phyloP scores from a whole-genome alignment of 1,140 invertebrate species.

The Hylaeus anthracinus region DNA sequence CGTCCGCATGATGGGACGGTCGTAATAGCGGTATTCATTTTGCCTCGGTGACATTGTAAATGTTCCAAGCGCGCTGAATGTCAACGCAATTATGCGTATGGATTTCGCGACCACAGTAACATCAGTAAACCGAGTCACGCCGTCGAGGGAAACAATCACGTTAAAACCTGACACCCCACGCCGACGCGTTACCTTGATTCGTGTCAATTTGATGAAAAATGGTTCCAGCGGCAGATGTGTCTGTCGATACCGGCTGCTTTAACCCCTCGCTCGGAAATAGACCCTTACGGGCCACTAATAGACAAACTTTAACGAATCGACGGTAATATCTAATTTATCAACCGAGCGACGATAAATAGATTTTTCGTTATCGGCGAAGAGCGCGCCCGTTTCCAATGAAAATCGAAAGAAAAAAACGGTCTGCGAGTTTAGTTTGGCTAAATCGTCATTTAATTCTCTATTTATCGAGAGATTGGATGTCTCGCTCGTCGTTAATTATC shows the following conservation, averaged over 20 bases:
- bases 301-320: background rate
- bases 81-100: constrained; percentile 47
- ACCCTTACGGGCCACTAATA: background rate
- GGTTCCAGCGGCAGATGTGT: background rate
- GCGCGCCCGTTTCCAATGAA: no score
- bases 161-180: constrained; percentile 24
- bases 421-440: no score
- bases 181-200: background rate
- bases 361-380: no score
- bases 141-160: constrained; percentile 32
- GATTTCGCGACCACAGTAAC: constrained; percentile 21
- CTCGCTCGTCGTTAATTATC: no score
- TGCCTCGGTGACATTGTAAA: constrained; percentile 3
- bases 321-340: no score
- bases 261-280: background rate
- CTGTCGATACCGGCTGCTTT: background rate
- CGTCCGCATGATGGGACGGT: background rate
- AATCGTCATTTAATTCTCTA: no score
- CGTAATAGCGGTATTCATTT: background rate
- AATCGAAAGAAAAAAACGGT: no score
- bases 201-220: constrained; percentile 34
- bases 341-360: background rate
- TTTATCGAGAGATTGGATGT: no score
- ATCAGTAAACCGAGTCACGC: constrained; percentile 22
- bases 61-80: constrained; percentile 11